Base-by-base conservation (phyloP, 2,888 invertebrate genomes). In the Amphipyra tragopoginis region DNA sequence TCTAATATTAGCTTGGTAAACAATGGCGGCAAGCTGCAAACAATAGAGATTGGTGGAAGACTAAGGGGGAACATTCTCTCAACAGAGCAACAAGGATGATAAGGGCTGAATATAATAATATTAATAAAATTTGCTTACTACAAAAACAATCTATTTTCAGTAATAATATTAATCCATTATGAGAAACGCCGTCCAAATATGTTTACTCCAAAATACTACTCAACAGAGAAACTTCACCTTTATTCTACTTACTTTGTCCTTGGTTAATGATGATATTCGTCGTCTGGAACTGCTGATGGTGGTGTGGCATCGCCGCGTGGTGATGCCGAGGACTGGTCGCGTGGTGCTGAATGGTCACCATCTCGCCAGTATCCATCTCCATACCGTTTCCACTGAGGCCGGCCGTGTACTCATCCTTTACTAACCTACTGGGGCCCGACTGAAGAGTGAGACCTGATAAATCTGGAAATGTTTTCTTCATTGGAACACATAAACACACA, bases 371-470 rank as follows among this genome's bases (percentile, higher is more conserved):
- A 57, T 93, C 94, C 95, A 96, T 93, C 75, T 96, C 89, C 96
- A 96, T 93, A 9, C 95, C 93, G 15, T 93, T 93, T 0, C 96
- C 96, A 79, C 95, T 95, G 47, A 96, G 95, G 2, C 97, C 97
- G 21, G 97, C 97, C 49, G 97, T 97, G 90, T 98, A 98, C 88
- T 99, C 99, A 95, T 98, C 98, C 92, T 98, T 98, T 36, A 98
- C 98, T 77, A 98, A 95, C 77, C 98, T 96, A 84, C 97, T 97
- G 6, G 98, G 96, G 9, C 97, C 97, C 4, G 98, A 96, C 87
- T 98, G 98, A 54, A 99, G 95, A 8, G 98, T 98, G 55, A 99
- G 95, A 13, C 99, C 98, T 56, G 98, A 98, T 72, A 99, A 95
- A 96, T 99, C 98, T 97, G 95, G 39, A 84, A 95, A 93, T 56